Evolutionary conservation across 2,113 vertebrate genomes (phyloP).

Genomic region (Spermophilus dauricus): DNA sequence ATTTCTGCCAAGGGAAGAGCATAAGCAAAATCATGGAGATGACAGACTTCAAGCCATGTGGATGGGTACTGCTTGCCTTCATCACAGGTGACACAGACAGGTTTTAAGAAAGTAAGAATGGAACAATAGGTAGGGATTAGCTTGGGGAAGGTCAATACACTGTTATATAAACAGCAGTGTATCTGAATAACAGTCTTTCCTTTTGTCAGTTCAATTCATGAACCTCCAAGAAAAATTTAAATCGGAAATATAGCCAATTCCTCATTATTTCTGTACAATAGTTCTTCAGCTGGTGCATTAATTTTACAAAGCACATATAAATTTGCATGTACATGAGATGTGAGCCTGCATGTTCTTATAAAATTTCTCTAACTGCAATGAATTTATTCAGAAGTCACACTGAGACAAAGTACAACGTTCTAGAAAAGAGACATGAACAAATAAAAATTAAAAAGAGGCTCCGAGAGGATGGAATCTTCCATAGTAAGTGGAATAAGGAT

Average conservation of each 20-base stretch:
- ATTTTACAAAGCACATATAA: not conserved
- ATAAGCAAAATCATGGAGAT: not conserved
- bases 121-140: not conserved
- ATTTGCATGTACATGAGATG: not conserved
- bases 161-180: not conserved
- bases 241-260: not conserved
- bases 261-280: not conserved
- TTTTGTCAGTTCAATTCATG: not conserved
- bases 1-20: not conserved
- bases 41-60: not conserved
- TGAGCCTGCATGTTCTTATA: not conserved
- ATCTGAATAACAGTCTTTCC: not conserved
- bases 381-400: not conserved
- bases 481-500: not conserved
- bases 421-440: not conserved
- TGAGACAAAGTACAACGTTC: not conserved
- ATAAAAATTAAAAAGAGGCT: not conserved
- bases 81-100: fast-evolving
- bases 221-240: not conserved
- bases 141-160: not conserved
- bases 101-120: not conserved
- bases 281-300: not conserved
- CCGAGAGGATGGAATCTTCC: not conserved
- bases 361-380: not conserved
- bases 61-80: not conserved